Base-by-base conservation (phyloP, 2,797 vertebrate genomes). In the Clamator glandarius region DNA sequence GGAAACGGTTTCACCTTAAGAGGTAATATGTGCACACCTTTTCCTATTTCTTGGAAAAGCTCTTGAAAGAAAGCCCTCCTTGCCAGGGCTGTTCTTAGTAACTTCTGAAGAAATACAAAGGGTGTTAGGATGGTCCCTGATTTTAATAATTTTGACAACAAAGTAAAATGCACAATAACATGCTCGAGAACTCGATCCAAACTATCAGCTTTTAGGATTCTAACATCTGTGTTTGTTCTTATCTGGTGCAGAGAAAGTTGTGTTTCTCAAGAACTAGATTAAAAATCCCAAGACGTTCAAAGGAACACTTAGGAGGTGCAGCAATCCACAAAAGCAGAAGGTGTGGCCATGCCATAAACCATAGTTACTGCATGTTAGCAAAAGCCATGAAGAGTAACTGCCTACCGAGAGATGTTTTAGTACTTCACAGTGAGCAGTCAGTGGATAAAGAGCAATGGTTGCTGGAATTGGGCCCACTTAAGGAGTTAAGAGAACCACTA, bases 361-460 rank as follows among this genome's bases (percentile, higher is more conserved):
- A 18, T 5, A 50, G 12, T 13, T 80, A 70, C 73, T 2, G 15
- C 16, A 57, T 0, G 0, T 19, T 10, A 74, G 52, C 58, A 58
- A 69, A 78, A 89, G 41, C 31, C 26, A 74, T 9, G 11, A 39
- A 48, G 52, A 23, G 6, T 6, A 50, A 6, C 15, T 42, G 6
- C 4, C 25, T 67, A 67, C 10, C 5, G 10, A 54, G 52, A 11
- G 36, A 81, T 33, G 26, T 59, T 41, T 24, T 11, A 55, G 44
- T 8, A 18, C 28, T 81, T 58, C 72, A 64, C 11, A 54, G 16
- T 1, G 15, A 68, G 36, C 18, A 89, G 18, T 10, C 35, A 52
- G 0, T 20, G 31, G 29, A 25, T 25, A 54, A 87, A 84, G 31
- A n/a, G 52, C 39, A 87, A 41, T 12, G 63, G 54, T 24, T 84